A percentile compares a stretch with the other conserved stretches of the same genome.
These are phyloP conservation scores for Dryobates pubescens DNA, from an alignment of 2,797 vertebrate species.

Conservation along the genomic window DNA sequence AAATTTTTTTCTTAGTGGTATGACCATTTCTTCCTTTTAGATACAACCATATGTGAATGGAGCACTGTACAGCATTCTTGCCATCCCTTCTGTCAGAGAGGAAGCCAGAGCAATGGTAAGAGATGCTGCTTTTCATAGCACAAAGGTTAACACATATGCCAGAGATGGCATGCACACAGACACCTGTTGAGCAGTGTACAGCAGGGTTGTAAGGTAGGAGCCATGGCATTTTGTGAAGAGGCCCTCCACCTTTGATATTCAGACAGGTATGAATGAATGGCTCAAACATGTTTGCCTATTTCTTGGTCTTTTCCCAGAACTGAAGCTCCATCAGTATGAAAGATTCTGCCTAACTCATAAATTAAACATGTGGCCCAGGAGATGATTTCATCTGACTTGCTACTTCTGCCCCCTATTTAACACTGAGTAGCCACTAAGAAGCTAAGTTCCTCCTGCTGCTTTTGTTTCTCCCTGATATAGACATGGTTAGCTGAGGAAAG, in stretches of 20 bases:
- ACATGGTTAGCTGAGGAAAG: neutral
- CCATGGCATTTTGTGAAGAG: neutral
- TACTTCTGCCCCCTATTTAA: neutral
- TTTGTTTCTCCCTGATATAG: neutral
- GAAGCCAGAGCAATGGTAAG: constrained; percentile 96
- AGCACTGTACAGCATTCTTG: constrained; percentile 93
- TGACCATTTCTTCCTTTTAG: constrained; percentile 69
- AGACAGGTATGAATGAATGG: neutral
- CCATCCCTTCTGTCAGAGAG: constrained; percentile 87
- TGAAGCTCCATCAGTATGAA: neutral
- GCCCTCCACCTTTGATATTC: neutral
- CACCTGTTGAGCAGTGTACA: neutral
- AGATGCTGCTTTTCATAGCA: neutral
- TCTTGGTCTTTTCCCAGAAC: neutral
- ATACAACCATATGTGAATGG: constrained; percentile 94
- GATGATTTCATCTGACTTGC: neutral
- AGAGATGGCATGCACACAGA: neutral
- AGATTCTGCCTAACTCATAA: neutral
- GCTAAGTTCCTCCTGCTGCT: neutral
- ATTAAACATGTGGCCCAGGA: neutral
- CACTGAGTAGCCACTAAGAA: neutral
- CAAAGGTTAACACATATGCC: neutral
- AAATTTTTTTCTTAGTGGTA: neutral
- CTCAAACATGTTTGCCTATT: neutral
- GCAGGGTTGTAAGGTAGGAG: neutral